Evolutionary conservation across 2,113 vertebrate genomes (phyloP).

Genomic region (Myotis davidii): DNA sequence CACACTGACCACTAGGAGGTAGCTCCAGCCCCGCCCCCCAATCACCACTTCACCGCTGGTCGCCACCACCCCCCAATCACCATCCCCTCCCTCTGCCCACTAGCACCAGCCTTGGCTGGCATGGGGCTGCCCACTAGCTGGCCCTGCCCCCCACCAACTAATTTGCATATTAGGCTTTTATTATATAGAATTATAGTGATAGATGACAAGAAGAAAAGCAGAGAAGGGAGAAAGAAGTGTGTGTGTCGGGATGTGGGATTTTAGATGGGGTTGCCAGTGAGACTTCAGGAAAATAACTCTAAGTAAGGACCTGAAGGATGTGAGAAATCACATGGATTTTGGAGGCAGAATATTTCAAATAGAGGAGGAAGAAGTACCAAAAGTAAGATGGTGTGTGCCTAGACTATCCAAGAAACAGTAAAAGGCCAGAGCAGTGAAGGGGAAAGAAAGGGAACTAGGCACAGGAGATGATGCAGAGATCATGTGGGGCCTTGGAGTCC

Average conservation of each 20-base stretch:
- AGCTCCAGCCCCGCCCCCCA: too few relatives aligned
- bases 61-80: too few relatives aligned
- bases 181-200: neutral
- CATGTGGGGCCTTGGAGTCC: rapidly evolving
- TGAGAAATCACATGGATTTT: neutral
- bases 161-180: too few relatives aligned
- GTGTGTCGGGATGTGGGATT: too few relatives aligned
- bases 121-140: too few relatives aligned
- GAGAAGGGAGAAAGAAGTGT: neutral
- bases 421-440: neutral
- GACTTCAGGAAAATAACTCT: neutral
- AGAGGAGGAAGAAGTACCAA: neutral
- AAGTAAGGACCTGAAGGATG: neutral
- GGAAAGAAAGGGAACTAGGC: neutral
- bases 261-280: neutral
- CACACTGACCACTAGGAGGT: too few relatives aligned
- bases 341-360: neutral
- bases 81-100: too few relatives aligned
- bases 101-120: too few relatives aligned
- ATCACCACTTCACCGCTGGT: too few relatives aligned
- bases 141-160: too few relatives aligned
- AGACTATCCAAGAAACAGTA: neutral
- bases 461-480: too few relatives aligned
- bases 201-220: neutral
- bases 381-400: neutral